Base-by-base conservation (phyloP, 2,888 invertebrate genomes). In the Oegoconia quadripuncta region DNA sequence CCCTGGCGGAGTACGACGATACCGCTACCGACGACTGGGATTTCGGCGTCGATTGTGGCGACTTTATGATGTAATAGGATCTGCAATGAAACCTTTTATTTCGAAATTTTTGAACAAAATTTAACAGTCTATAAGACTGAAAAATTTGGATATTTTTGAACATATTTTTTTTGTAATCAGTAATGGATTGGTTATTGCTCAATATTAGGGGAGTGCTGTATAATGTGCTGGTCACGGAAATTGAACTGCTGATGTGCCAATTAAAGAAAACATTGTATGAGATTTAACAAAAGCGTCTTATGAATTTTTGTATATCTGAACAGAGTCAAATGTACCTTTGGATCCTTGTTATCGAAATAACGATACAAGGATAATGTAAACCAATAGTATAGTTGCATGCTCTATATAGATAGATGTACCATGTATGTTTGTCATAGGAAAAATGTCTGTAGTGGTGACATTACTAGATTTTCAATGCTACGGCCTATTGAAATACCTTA, bases 31-130 rank as follows among this genome's bases (percentile, higher is more conserved):
- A 92, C 54, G 92, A 92, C 54, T 92, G 91, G 81, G 92, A 93
- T 66, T 89, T 91, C 44, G 91, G 92, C 28, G 90, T 92, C 46
- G 93, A 93, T 65, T 93, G 92, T 64, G 93, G 92, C 0, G 93
- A 92, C 58, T 91, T 92, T 63, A 91, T 91, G 88, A 91, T 91
- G 88, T 91, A 90, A 71, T 57, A 34, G 6, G 22, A 22, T 22
- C 9, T 22, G 2, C 22, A 3, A 7, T 9, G 9, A 22, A 22
- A 9, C 7, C 9, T 22, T 22, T 22, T 4, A 22, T n/a, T n/a
- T 22, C 22, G 9, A 22, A 22, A 2, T 22, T 9, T 9, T 9
- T 9, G 9, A 22, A 9, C 7, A 22, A 22, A 22, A 9, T 22
- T 4, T 22, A 22, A 22, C 7, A 22, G 22, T 22, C 9, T 22